phyloP scores from a whole-genome alignment of 1,140 invertebrate genomes.

The Orius laevigatus region DNA sequence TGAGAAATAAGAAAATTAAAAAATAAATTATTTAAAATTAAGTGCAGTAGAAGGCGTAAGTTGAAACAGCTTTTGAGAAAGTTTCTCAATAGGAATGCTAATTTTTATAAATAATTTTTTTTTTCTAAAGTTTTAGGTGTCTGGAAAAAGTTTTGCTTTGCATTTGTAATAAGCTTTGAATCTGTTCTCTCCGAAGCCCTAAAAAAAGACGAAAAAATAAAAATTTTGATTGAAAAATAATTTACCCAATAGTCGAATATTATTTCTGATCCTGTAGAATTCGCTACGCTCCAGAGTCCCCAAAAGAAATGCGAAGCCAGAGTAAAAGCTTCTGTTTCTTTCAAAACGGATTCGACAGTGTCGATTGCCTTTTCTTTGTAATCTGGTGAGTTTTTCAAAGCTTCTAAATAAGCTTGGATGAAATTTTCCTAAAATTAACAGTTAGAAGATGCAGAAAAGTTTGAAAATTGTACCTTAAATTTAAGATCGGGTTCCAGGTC shows the following conservation, averaged over 20 bases:
- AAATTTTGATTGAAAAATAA: conserved; percentile 13
- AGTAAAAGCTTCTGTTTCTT: conserved; percentile 64
- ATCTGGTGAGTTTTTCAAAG: conserved; percentile 8
- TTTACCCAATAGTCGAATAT: conserved; percentile 88
- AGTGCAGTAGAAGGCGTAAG: no score
- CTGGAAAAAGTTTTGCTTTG: conserved; percentile 16
- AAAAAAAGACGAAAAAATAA: conserved; percentile 10
- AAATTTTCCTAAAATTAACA: conserved; percentile 16
- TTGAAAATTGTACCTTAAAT: conserved; percentile 48
- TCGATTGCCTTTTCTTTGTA: conserved; percentile 24
- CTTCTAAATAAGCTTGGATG: conserved; percentile 13
- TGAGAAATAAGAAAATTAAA: no score
- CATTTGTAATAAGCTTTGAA: conserved; percentile 17
- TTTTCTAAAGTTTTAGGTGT: neutral
- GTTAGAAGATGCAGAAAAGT: neutral
- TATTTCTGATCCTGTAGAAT: conserved; percentile 70
- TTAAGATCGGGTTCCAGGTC: conserved; percentile 49
- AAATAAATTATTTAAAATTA: no score
- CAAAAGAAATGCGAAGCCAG: conserved; percentile 84
- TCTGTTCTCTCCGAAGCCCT: conserved; percentile 20
- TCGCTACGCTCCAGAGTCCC: conserved; percentile 79
- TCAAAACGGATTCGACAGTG: conserved; percentile 41
- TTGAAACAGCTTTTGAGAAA: no score
- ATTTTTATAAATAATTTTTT: no score
- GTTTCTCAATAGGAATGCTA: no score